A percentile compares a stretch with the other conserved stretches of the same genome.
Evolutionary conservation across 2,797 vertebrate genomes (phyloP).

Genomic region (Poecilia wingei): DNA sequence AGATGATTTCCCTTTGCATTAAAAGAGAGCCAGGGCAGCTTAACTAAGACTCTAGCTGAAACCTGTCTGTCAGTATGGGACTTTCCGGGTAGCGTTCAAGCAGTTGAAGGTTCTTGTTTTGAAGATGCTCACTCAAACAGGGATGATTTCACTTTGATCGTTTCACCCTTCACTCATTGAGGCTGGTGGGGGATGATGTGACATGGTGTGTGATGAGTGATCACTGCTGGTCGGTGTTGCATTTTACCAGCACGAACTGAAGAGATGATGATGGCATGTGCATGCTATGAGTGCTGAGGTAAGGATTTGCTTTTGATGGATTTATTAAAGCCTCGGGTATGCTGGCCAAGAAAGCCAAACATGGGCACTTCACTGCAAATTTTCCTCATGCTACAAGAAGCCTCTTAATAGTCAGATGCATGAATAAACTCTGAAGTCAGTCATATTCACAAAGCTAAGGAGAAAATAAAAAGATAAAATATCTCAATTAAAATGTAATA

Average conservation of each 20-base stretch:
- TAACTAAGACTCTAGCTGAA: constrained; percentile 11
- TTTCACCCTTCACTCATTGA: constrained; percentile 46
- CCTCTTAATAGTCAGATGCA: constrained; percentile 10
- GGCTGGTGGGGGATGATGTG: constrained; percentile 19
- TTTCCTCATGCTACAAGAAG: constrained; percentile 17
- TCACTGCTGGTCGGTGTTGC: constrained; percentile 51
- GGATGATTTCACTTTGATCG: constrained; percentile 64
- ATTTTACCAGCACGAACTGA: constrained; percentile 54
- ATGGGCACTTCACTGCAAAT: constrained; percentile 51
- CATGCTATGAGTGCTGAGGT: constrained; percentile 40
- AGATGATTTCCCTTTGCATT: constrained; percentile 34
- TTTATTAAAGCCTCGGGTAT: constrained; percentile 34
- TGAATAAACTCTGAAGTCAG: constrained; percentile 32
- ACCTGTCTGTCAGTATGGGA: constrained; percentile 5
- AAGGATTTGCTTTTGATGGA: constrained; percentile 48
- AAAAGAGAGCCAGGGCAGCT: constrained; percentile 18
- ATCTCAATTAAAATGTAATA: constrained; percentile 38
- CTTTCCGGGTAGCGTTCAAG: constrained; percentile 25
- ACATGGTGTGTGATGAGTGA: constrained; percentile 60
- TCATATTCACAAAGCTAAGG: constrained; percentile 17
- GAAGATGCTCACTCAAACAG: constrained; percentile 55
- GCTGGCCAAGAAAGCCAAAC: constrained; percentile 42
- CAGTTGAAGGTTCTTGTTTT: constrained; percentile 48
- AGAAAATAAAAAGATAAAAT: constrained; percentile 10
- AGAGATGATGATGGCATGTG: constrained; percentile 50